Conservation (phyloP, 2,888 invertebrate genomes). For the Coleophora deauratella region DNA sequence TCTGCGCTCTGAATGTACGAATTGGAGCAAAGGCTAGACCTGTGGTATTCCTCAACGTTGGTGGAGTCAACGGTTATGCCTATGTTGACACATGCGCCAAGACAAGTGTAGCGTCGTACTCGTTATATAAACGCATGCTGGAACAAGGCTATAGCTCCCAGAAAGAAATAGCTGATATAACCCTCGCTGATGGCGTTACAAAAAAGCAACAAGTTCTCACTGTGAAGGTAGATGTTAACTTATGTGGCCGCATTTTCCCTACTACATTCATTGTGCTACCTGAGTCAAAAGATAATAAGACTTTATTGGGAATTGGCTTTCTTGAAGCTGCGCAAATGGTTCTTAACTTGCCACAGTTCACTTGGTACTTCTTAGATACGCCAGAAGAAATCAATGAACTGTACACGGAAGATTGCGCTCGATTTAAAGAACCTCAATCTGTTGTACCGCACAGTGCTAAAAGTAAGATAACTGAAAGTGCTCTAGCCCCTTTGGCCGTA, state of each 20-base stretch:
- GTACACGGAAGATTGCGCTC: constrained; percentile 3
- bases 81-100: constrained; percentile 14
- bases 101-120: constrained; percentile 11
- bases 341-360: constrained; percentile 15
- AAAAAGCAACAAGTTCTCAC: not conserved
- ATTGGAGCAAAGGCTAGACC: constrained; percentile 10
- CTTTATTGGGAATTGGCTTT: constrained; percentile 16
- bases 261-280: constrained; percentile 20
- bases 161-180: not conserved
- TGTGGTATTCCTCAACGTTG: constrained; percentile 5
- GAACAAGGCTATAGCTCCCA: constrained; percentile 3
- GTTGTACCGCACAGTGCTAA: no score
- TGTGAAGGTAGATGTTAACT: not conserved
- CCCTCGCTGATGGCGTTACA: constrained; percentile 3
- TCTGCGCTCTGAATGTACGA: constrained; percentile 8
- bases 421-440: no score
- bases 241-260: not conserved
- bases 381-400: constrained; percentile 11
- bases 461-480: no score
- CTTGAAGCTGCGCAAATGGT: constrained; percentile 17
- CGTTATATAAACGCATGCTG: constrained; percentile 6
- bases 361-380: constrained; percentile 12
- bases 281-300: constrained; percentile 14
- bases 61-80: constrained; percentile 5
- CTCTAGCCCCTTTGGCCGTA: no score